phyloP scores from a whole-genome alignment of 2,113 vertebrate genomes.

The Benitochromis conjunctus region DNA sequence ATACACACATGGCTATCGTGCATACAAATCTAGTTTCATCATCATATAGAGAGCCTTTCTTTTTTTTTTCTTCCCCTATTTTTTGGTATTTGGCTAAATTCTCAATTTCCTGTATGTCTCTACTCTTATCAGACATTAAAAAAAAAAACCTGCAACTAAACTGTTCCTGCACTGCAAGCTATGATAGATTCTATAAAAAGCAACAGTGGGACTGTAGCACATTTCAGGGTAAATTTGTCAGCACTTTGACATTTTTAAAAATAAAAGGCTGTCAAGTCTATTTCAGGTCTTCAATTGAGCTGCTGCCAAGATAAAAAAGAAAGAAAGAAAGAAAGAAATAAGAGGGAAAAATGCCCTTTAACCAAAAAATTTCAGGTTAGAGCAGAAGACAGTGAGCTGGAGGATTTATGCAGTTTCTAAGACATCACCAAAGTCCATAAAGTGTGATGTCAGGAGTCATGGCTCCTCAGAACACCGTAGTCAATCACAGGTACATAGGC shows the following conservation, averaged over 20 bases:
- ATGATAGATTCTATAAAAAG: conserved; percentile 62
- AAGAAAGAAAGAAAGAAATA: background rate
- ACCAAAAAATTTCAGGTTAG: conserved; percentile 32
- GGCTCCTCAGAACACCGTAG: conserved; percentile 28
- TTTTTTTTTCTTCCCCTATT: background rate
- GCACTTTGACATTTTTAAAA: conserved; percentile 61
- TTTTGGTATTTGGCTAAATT: background rate
- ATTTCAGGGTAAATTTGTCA: conserved; percentile 69
- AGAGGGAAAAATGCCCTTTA: conserved; percentile 22
- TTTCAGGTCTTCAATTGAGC: conserved; percentile 48
- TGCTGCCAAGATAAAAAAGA: conserved; percentile 1
- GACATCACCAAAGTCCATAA: conserved; percentile 37
- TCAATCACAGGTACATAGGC: conserved; percentile 43
- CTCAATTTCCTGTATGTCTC: conserved; percentile 14
- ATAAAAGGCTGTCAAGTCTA: conserved; percentile 66
- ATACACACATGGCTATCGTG: background rate
- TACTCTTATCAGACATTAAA: conserved; percentile 5
- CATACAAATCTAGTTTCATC: background rate
- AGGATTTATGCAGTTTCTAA: conserved; percentile 26
- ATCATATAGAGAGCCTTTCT: background rate
- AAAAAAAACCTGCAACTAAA: background rate
- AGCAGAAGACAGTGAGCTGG: conserved; percentile 21
- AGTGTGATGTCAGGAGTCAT: conserved; percentile 52
- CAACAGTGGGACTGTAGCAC: conserved; percentile 45
- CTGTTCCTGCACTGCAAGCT: conserved; percentile 12